Evolutionary conservation across 2,888 invertebrate genomes (phyloP), one percentile per base, ranked within the genome.

Genomic region (Holacanthella duospinosa): DNA sequence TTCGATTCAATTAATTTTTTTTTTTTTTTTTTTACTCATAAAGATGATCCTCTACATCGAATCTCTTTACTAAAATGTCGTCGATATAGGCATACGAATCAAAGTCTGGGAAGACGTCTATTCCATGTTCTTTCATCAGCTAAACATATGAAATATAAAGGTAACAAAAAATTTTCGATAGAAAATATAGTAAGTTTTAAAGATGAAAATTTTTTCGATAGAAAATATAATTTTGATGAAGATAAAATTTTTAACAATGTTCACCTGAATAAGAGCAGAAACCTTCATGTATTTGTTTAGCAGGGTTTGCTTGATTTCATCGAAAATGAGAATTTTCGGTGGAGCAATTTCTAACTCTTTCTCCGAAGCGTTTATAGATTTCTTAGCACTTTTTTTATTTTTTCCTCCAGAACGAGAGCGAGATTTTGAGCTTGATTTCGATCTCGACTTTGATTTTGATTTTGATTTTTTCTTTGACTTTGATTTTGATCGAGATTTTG

Each of bases 71-170:
- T 4, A 55, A 21, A 26, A 55, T n/a, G 29, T 28, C 55, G 12
- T 55, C 27, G 12, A 55, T n/a, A 26, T 55, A 55, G 16, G 55
- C 55, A 26, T 55, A 55, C 12, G 55, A 4, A n/a, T 55, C 55
- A 26, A 55, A 55, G 6, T 55, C 55, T 9, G 55, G 55, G 27
- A 55, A 55, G 25, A 55, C 12, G 25, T 55, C 55, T n/a, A 55
- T 9, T 16, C 55, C 55, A 28, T 55, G 55, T 6, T 55, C 27
- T 26, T n/a, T 55, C 55, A 55, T 55, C n/a, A 26, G 16, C 55
- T 55, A 26, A 9, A 48, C 6, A 16, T 6, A 36, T 36, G 6
- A 16, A 6, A 36, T 36, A 16, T 36, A 36, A 36, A 36, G 36
- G 36, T 36, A 16, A 6, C 9, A 36, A 16, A 36, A 6, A 36